A percentile compares a stretch with the other conserved stretches of the same genome.
These are phyloP conservation scores for Dryas iulia DNA, from an alignment of 1,140 invertebrate genomes.

Conservation along the genomic window DNA sequence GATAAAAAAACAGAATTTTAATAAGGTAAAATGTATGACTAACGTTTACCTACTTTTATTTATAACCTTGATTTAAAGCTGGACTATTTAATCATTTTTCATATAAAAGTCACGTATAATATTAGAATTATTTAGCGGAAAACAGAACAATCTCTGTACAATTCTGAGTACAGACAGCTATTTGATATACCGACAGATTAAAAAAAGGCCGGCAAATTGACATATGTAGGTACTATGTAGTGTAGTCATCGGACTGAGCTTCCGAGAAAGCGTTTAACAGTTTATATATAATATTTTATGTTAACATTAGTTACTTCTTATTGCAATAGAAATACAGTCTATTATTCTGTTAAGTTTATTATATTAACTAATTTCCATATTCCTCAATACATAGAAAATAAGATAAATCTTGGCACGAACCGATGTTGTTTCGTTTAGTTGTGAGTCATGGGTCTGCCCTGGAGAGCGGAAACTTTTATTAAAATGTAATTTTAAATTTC, in stretches of 20 bases:
- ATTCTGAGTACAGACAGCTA: slow-evolving; percentile 34
- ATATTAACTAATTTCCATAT: slow-evolving; percentile 13
- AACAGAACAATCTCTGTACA: slow-evolving; percentile 11
- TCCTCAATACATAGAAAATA: slow-evolving; percentile 30
- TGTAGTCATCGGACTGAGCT: neutral
- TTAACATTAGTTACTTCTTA: neutral
- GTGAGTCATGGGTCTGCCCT: slow-evolving; percentile 27
- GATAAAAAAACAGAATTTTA: too few species aligned
- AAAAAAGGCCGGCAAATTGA: slow-evolving; percentile 19
- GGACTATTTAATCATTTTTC: slow-evolving; percentile 1
- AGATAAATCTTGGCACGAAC: slow-evolving; percentile 45
- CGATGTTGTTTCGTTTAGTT: slow-evolving; percentile 26
- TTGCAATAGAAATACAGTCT: neutral
- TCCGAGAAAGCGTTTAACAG: slow-evolving; percentile 14
- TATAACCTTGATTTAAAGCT: neutral
- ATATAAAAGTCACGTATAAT: slow-evolving; percentile 19
- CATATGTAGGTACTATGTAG: neutral
- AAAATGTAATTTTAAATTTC: too few species aligned
- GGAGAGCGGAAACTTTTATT: neutral
- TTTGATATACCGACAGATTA: slow-evolving; percentile 31
- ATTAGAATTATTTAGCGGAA: slow-evolving; percentile 4
- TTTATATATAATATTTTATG: neutral
- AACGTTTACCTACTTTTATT: neutral
- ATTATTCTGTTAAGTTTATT: neutral
- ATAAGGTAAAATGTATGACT: slow-evolving; percentile 2